Percentiles rank a stretch among this genome's conserved stretches.
These are phyloP conservation scores for Hiodon alosoides DNA, from an alignment of 2,113 vertebrate genomes.

Conservation along the genomic window DNA sequence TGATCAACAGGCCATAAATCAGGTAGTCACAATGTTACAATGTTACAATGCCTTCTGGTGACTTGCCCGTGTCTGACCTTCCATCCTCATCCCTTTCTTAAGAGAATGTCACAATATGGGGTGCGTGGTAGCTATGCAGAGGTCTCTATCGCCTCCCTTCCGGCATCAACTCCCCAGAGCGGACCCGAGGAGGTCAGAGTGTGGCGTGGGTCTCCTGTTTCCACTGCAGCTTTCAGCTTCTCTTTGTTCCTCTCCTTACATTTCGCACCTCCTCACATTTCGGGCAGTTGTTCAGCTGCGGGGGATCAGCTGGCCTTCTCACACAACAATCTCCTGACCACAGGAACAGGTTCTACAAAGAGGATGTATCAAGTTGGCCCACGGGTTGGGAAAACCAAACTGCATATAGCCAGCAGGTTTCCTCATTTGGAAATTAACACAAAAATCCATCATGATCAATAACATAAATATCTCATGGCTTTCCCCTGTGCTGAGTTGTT, in stretches of 20 bases:
- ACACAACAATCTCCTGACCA: not conserved
- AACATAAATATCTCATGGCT: not conserved
- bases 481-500: not conserved
- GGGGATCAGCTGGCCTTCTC: not conserved
- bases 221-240: slow-evolving; percentile 26
- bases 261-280: slow-evolving; percentile 5
- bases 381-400: not conserved
- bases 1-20: not conserved
- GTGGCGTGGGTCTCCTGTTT: slow-evolving; percentile 37
- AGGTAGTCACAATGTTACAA: not conserved
- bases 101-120: too few species aligned
- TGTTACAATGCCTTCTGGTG: not conserved
- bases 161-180: too few species aligned
- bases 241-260: slow-evolving; percentile 38
- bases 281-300: not conserved
- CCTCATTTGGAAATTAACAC: not conserved
- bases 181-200: slow-evolving; percentile 39
- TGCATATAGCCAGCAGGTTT: not conserved
- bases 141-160: too few species aligned
- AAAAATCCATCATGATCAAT: not conserved
- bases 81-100: too few species aligned
- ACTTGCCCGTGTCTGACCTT: not conserved
- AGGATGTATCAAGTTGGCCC: not conserved
- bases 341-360: not conserved
- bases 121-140: too few species aligned